Evolutionary conservation across 2,888 invertebrate genomes (phyloP).

Genomic region (Ephialtes manifestator): DNA sequence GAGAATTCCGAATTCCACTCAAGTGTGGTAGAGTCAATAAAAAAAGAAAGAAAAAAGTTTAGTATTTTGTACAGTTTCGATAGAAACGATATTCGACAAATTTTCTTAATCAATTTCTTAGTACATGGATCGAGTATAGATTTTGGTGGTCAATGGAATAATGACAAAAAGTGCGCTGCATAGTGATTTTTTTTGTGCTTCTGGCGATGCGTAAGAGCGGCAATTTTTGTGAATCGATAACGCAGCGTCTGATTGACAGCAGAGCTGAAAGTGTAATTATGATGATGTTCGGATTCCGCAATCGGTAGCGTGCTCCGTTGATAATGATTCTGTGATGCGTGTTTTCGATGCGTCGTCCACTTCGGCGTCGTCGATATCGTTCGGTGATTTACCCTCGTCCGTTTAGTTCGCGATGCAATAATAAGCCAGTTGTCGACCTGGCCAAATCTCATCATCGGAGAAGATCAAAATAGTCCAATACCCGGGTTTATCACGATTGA

Average conservation of each 20-base stretch:
- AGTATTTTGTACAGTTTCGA: neutral
- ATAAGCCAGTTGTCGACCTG: neutral
- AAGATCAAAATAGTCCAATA: neutral
- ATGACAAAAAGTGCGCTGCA: neutral
- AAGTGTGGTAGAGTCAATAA: neutral
- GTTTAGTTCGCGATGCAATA: constrained; percentile 3
- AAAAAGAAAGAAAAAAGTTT: neutral
- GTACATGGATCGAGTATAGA: neutral
- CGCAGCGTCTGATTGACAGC: neutral
- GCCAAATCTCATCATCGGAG: neutral
- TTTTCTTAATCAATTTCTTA: neutral
- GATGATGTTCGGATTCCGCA: neutral
- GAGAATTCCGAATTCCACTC: neutral
- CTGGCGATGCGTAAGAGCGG: neutral
- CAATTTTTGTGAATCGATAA: neutral
- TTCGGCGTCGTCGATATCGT: constrained; percentile 29
- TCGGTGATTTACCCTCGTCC: constrained; percentile 15
- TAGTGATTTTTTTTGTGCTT: neutral
- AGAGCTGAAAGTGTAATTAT: neutral
- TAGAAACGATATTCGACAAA: neutral
- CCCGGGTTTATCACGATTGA: neutral
- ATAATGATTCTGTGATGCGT: constrained; percentile 8
- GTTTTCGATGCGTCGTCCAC: constrained; percentile 1
- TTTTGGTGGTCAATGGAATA: neutral
- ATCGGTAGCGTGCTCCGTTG: constrained; percentile 8